phyloP scores from a whole-genome alignment of 2,797 vertebrate genomes.

The Echeneis naucrates region DNA sequence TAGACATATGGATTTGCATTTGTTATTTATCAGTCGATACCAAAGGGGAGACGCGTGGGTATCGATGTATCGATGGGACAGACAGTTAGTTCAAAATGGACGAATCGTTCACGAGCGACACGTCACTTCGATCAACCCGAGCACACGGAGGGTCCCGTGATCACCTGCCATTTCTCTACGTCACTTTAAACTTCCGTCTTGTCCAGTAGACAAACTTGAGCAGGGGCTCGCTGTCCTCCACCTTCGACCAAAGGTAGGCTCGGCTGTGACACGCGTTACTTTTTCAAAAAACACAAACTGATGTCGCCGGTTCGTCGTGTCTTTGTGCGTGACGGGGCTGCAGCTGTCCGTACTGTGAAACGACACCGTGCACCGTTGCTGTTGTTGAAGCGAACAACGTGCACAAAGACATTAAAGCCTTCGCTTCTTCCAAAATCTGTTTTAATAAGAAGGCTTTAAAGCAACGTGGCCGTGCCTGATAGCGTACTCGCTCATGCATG shows the following conservation, averaged over 20 bases:
- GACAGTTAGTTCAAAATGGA: too few relatives aligned
- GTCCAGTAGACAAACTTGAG: neutral
- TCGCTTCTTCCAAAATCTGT: neutral
- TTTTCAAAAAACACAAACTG: too few relatives aligned
- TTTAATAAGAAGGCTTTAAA: neutral
- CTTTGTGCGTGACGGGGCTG: too few relatives aligned
- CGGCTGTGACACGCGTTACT: neutral
- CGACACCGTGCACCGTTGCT: neutral
- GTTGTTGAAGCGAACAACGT: neutral
- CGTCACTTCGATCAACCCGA: too few relatives aligned
- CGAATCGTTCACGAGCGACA: too few relatives aligned
- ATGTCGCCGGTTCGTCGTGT: neutral
- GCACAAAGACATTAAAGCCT: neutral
- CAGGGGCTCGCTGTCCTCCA: neutral
- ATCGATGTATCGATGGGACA: too few relatives aligned
- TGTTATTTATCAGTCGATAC: too few relatives aligned
- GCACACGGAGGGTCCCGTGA: slow-evolving; percentile 10
- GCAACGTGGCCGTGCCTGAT: neutral
- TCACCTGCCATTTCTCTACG: accelerated
- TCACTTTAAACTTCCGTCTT: neutral
- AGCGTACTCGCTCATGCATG: too few relatives aligned
- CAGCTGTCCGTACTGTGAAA: neutral
- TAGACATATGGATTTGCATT: too few relatives aligned
- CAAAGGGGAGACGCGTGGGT: too few relatives aligned
- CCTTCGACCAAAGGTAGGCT: neutral